phyloP scores from a whole-genome alignment of 2,797 vertebrate genomes.

The Sebastes iracundus region DNA sequence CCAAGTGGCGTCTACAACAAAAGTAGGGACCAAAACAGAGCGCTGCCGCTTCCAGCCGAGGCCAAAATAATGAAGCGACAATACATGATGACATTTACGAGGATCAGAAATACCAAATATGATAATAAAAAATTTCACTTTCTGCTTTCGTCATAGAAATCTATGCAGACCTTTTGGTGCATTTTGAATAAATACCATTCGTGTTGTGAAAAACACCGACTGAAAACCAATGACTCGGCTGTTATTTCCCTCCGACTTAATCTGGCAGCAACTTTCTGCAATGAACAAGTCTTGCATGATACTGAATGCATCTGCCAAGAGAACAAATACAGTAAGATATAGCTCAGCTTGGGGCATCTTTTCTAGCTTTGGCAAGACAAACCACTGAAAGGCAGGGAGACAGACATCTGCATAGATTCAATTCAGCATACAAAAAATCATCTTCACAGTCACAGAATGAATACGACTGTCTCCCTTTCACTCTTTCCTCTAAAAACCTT shows the following conservation, averaged over 20 bases:
- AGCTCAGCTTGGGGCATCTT: not conserved
- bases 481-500: not conserved
- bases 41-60: not conserved
- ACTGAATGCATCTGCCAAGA: not conserved
- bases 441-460: not conserved
- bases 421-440: not conserved
- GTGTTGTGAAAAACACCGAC: not conserved
- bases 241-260: not conserved
- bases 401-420: not conserved
- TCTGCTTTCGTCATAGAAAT: not conserved
- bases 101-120: constrained; percentile 2
- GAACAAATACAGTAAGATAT: not conserved
- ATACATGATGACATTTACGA: not conserved
- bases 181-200: not conserved
- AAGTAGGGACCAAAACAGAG: constrained; percentile 18
- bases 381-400: not conserved
- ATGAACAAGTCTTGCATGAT: not conserved
- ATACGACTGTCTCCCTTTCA: not conserved
- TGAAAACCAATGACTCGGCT: constrained; percentile 21
- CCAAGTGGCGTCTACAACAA: constrained; percentile 27
- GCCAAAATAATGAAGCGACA: not conserved
- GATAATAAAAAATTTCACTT: not conserved
- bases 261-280: not conserved
- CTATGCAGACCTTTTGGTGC: not conserved
- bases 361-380: not conserved